Evolutionary conservation across 2,113 vertebrate species (phyloP).

Genomic region (Microtus richardsoni): DNA sequence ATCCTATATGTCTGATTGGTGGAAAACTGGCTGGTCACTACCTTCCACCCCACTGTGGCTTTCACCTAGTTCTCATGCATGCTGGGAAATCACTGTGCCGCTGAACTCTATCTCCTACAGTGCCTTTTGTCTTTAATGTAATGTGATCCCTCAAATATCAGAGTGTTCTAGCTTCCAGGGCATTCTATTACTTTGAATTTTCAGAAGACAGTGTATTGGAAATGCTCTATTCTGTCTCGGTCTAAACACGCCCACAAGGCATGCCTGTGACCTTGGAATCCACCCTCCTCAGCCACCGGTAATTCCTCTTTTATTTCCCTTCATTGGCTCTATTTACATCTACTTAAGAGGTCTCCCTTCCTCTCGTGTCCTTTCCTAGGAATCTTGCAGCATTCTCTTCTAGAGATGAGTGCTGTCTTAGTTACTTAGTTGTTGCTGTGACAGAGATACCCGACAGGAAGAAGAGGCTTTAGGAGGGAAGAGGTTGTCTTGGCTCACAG

Average conservation of each 20-base stretch:
- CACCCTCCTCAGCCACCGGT: not conserved
- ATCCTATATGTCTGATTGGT: not conserved
- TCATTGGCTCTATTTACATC: not conserved
- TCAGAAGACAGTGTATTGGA: not conserved
- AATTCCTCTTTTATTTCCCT: not conserved
- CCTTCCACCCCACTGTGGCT: not conserved
- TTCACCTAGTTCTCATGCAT: not conserved
- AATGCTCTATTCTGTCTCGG: not conserved
- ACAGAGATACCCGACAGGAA: not conserved
- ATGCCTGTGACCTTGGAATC: not conserved
- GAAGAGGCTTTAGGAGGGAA: not conserved
- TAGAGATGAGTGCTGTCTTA: not conserved
- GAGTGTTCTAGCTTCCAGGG: not conserved
- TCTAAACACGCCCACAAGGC: not conserved
- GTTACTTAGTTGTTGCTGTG: not conserved
- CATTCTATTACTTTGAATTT: not conserved
- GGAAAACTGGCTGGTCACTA: not conserved
- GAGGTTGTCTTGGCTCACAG: not conserved
- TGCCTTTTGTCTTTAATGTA: not conserved
- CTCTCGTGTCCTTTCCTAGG: not conserved
- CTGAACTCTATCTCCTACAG: not conserved
- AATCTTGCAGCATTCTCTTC: not conserved
- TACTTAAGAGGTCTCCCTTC: not conserved
- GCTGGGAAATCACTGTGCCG: not conserved
- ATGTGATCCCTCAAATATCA: not conserved